phyloP scores from a whole-genome alignment of 2,113 vertebrate species.

The Neogobius melanostomus region DNA sequence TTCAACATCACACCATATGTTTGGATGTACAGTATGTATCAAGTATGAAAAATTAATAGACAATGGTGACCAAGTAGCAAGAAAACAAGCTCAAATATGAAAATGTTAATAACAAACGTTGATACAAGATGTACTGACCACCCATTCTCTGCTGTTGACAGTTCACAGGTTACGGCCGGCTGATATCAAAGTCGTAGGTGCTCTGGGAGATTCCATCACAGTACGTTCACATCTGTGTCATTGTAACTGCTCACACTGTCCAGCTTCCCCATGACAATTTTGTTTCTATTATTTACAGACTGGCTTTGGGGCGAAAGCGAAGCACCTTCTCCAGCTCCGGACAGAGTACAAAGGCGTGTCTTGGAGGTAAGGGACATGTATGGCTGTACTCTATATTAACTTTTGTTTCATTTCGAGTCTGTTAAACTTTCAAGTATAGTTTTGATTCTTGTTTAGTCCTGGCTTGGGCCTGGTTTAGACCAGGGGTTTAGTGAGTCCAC shows the following conservation, averaged over 20 bases:
- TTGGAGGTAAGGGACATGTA: slow-evolving; percentile 83
- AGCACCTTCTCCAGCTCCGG: slow-evolving; percentile 50
- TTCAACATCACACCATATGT: background rate
- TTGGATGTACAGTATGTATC: too few relatives aligned
- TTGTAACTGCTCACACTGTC: background rate
- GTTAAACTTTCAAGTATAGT: background rate
- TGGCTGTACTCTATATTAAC: background rate
- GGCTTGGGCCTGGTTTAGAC: background rate
- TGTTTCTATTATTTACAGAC: slow-evolving; percentile 66
- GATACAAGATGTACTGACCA: too few relatives aligned
- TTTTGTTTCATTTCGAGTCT: background rate
- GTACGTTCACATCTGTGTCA: slow-evolving; percentile 67
- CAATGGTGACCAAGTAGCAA: too few relatives aligned
- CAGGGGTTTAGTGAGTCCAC: too few relatives aligned
- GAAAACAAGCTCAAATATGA: too few relatives aligned
- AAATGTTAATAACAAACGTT: too few relatives aligned
- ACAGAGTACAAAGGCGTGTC: slow-evolving; percentile 84
- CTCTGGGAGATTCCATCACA: slow-evolving; percentile 89
- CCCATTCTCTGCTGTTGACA: slow-evolving; percentile 45
- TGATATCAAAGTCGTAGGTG: slow-evolving; percentile 86
- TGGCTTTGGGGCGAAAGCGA: slow-evolving; percentile 79
- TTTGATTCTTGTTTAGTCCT: background rate
- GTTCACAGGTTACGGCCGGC: slow-evolving; percentile 84
- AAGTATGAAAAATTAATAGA: too few relatives aligned
- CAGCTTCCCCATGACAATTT: background rate